Percentiles rank a stretch among this genome's conserved stretches.
Conservation (phyloP, 2,113 vertebrate species). For the Eubucco bourcierii region DNA sequence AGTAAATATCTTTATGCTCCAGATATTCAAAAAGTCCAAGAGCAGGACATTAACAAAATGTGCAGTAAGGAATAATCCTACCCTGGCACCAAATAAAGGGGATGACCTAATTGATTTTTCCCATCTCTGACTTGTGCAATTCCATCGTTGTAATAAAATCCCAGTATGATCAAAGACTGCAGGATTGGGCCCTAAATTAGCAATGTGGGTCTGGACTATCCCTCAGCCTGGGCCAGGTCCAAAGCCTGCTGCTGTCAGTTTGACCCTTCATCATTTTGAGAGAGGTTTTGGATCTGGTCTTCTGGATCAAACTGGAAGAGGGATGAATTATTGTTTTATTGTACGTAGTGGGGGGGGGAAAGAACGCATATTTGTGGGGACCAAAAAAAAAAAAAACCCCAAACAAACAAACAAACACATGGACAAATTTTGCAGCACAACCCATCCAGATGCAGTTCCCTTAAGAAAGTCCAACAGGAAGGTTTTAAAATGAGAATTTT, state of each 20-base stretch:
- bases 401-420: background rate
- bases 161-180: slow-evolving; percentile 15
- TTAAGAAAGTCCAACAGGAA: slow-evolving; percentile 26
- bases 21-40: background rate
- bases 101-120: slow-evolving; percentile 56
- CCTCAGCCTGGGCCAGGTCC: background rate
- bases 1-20: background rate
- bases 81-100: slow-evolving; percentile 1
- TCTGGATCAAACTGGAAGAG: background rate
- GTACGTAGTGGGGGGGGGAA: background rate
- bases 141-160: slow-evolving; percentile 53
- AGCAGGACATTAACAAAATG: background rate
- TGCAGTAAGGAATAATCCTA: slow-evolving; percentile 14
- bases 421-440: background rate
- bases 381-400: background rate
- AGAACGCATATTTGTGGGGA: background rate
- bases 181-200: slow-evolving; percentile 42
- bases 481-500: slow-evolving; percentile 4
- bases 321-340: background rate
- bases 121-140: background rate
- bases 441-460: slow-evolving; percentile 26
- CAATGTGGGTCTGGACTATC: background rate
- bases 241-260: slow-evolving; percentile 33
- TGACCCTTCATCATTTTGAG: background rate
- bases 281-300: background rate